Evolutionary conservation across 1,140 invertebrate species (phyloP).

Genomic region (Pseudoatta argentina): DNA sequence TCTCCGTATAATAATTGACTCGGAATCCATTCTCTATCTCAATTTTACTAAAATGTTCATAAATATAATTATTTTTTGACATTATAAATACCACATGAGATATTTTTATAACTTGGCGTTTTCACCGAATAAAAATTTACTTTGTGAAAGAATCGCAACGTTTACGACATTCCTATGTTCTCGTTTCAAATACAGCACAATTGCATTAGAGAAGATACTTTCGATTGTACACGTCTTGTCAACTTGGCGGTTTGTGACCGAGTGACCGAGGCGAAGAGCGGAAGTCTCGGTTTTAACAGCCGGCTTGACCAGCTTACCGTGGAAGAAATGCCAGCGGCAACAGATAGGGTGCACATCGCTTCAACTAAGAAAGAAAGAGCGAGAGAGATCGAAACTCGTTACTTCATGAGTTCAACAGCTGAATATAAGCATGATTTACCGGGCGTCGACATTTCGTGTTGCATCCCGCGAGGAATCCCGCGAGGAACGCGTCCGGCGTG

Average conservation of each 20-base stretch:
- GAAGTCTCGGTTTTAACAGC: slow-evolving; percentile 69
- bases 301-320: slow-evolving; percentile 55
- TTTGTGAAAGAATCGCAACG: neutral
- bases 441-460: slow-evolving; percentile 41
- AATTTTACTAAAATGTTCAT: neutral
- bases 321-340: slow-evolving; percentile 11
- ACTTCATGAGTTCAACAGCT: slow-evolving; percentile 75
- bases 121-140: neutral
- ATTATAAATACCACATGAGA: neutral
- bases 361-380: neutral
- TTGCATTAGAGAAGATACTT: neutral
- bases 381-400: slow-evolving; percentile 46
- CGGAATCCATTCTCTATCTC: neutral
- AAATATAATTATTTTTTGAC: neutral
- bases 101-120: neutral
- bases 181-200: neutral
- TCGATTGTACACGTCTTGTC: neutral
- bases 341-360: slow-evolving; percentile 22
- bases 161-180: neutral
- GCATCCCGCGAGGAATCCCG: slow-evolving; percentile 20
- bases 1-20: neutral
- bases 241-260: slow-evolving; percentile 50
- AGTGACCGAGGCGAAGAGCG: slow-evolving; percentile 63
- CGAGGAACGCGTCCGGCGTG: slow-evolving; percentile 29
- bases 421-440: slow-evolving; percentile 81